Evolutionary conservation across 2,797 vertebrate species (phyloP), one percentile per base, ranked within the genome.

Genomic region (Argentina silus): DNA sequence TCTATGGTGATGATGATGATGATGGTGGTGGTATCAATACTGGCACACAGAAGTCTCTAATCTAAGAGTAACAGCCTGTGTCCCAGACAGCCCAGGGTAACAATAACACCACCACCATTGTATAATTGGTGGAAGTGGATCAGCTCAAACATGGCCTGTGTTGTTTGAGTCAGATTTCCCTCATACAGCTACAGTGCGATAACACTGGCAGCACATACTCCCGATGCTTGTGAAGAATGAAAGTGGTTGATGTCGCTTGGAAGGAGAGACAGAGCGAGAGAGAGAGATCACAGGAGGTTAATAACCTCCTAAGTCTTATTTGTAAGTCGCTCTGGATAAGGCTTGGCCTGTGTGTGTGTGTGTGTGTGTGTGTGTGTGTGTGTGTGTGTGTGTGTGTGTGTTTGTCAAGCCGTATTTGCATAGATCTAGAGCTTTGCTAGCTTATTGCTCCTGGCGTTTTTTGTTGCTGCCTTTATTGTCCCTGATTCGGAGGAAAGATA

Each of bases 41-140:
- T 53, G 19, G 1, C 23, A 60, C 10, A 60, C 23, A 2, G 47
- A 8, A 56, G n/a, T 19, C 55, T 50, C 10, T 48, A 66, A 66
- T 66, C 45, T 48, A 12, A 66, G 17, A n/a, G 15, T 44, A 47
- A 11, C 43, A 65, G 17, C 44, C 9, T 11, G n/a, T 48, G 63
- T 19, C 17, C 7, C 9, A 48, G 12, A 50, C 64, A 3, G 64
- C 19, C 19, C 27, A 17, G 21, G 27, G 59, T 17, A 71, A 59
- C 55, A 59, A 69, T 23, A 47, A 36, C 27, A 36, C 27, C 27
- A 36, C 42, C 50, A 66, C 43, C 60, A 63, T 17, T 60, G 57
- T 62, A 71, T 48, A 71, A 62, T 62, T 50, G 69, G 60, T 72
- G 70, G 60, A 72, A 72, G 63, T 55, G 60, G 60, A 63, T 72